Evolutionary conservation across 2,797 vertebrate species (phyloP).

Genomic region (Molossus molossus): DNA sequence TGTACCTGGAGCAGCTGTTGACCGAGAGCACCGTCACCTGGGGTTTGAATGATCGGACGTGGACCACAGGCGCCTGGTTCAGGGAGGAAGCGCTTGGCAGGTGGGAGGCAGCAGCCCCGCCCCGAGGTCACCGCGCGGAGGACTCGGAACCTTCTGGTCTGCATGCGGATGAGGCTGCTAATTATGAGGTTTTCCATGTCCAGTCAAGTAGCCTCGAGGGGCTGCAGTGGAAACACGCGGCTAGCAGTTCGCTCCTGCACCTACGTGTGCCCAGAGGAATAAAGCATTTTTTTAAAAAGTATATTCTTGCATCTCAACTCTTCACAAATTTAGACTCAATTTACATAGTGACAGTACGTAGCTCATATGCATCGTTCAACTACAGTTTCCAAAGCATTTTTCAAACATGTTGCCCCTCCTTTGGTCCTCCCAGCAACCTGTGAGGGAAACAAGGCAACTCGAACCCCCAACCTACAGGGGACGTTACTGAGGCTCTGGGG

Average conservation of each 20-base stretch:
- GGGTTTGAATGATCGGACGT: not conserved
- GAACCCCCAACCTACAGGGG: too few relatives aligned
- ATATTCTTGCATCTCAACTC: not conserved
- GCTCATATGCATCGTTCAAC: accelerated
- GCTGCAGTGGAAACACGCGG: not conserved
- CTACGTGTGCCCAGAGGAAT: constrained; percentile 29
- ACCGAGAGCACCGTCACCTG: not conserved
- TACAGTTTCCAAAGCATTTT: not conserved
- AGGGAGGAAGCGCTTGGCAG: not conserved
- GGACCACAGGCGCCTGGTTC: too few relatives aligned
- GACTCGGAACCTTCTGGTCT: constrained; percentile 26
- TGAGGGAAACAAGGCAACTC: not conserved
- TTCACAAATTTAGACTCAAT: not conserved
- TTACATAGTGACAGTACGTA: not conserved
- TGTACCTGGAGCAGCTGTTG: not conserved
- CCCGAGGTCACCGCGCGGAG: not conserved
- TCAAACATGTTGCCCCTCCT: not conserved
- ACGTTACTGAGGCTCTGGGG: not conserved
- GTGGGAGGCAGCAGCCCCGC: not conserved
- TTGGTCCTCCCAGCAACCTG: not conserved
- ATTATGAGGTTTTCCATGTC: constrained; percentile 50
- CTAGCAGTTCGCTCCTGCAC: constrained; percentile 59
- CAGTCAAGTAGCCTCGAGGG: constrained; percentile 46
- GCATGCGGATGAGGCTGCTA: constrained; percentile 66
- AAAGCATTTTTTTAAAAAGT: not conserved